Base-by-base conservation (phyloP, 2,797 vertebrate species). In the Acanthurus tractus region DNA sequence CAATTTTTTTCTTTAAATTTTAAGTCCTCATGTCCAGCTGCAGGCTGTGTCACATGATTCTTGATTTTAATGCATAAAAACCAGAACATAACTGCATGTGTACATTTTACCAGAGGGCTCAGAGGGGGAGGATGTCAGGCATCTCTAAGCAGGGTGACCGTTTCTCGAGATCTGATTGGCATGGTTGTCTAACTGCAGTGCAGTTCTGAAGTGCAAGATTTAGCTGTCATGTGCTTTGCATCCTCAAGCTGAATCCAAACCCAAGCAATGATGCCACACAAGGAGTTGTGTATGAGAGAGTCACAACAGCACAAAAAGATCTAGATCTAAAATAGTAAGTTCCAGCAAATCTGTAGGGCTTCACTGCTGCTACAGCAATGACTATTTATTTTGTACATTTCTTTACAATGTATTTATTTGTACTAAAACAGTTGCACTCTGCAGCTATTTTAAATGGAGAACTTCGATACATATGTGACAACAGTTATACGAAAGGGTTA, bases 221-320 rank as follows among this genome's bases (percentile, higher is more conserved):
- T 44, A 52, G 36, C 62, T 42, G 42, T 49, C 36, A 15, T 48
- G 25, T 71, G 55, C 38, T 65, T 59, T 57, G 71, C 56, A 52
- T 66, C 63, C 52, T 18, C 36, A 63, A 58, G 61, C 34, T 5
- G 6, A 50, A 23, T 25, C 25, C 25, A 18, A 52, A 29, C 40
- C 49, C 23, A 46, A 40, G 15, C 11, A 52, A 17, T 29, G 54
- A 49, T 42, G 6, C 59, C 6, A 25, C 10, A 66, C n/a, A 17
- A 23, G 20, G 68, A 36, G 56, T 20, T 50, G 13, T 38, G 29
- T 2, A 17, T 56, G 11, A 34, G 7, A 34, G 29, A 34, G 29
- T 34, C 29, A 34, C 29, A 34, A 34, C 29, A 34, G 29, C 29
- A 34, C 29, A 34, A 34, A 34, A 34, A 52, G 57, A 72, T 4